Evolutionary conservation across 2,113 vertebrate genomes (phyloP), one percentile per base, ranked within the genome.

Genomic region (Festucalex cinctus): DNA sequence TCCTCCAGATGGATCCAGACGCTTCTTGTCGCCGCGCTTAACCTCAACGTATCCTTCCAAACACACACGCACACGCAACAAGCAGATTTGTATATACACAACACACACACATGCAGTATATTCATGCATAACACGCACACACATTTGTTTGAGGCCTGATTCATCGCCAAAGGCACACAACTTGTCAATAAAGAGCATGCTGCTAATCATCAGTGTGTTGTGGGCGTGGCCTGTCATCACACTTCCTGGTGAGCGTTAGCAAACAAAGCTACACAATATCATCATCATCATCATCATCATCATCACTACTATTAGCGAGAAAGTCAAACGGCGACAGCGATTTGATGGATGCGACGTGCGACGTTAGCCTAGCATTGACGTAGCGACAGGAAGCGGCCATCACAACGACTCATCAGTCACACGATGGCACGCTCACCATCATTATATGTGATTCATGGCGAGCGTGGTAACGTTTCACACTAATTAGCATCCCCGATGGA

Each of bases 1-100:
- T 93, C 4, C 94, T 94, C 93, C 94, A 94, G 94, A 94, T 95
- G 93, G 95, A 94, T 92, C n/a, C n/a, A n/a, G 92, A 93, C 91
- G 92, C 90, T 91, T 92, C 91, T 93, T 20, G 88, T 83, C 89
- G 89, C 91, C 93, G 37, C 37, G 19, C 95, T 95, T 94, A 94
- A 94, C 94, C 93, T 95, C 93, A 92, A 90, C 93, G 93, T 93
- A 94, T 89, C 92, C 93, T 94, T 94, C 92, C 93, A 94, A 91
- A 92, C 75, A 63, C 58, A 62, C 36, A 24, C 70, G 62, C 78
- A 63, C 24, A 49, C 10, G 12, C 39, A 41, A 13, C 41, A 43
- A 12, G 16, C 41, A 14, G 2, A 43, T 14, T 43, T 39, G 6
- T 9, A 39, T 10, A 43, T 2, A 43, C 41, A 16, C 41, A 3